Conservation (phyloP, 2,797 vertebrate species). For the Spondyliosoma cantharus region DNA sequence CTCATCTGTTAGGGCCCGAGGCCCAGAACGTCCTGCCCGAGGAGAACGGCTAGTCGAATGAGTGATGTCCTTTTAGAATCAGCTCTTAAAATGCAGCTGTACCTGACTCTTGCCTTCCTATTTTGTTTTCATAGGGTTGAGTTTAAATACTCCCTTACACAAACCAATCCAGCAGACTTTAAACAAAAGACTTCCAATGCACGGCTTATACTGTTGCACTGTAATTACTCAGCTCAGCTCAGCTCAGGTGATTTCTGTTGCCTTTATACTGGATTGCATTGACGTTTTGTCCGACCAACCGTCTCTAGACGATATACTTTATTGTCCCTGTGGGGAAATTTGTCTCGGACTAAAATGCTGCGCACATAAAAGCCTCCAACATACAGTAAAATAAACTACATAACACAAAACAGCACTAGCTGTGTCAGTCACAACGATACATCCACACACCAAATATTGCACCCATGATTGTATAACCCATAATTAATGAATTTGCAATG, state of each 20-base stretch:
- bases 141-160: neutral
- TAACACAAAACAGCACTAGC: no score
- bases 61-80: neutral
- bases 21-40: slow-evolving; percentile 29
- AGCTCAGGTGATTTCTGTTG: neutral
- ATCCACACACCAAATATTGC: no score
- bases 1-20: slow-evolving; percentile 36
- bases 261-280: neutral
- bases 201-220: neutral
- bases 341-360: no score
- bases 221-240: neutral
- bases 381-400: no score
- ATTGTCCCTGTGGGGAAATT: no score
- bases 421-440: no score
- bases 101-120: neutral
- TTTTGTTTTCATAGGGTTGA: neutral
- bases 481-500: neutral
- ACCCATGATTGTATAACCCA: no score
- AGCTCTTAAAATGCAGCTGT: neutral
- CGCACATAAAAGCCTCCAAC: no score
- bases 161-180: neutral
- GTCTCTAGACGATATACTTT: neutral
- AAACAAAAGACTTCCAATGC: neutral
- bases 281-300: neutral
- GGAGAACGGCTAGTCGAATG: slow-evolving; percentile 4